Evolutionary conservation across 2,113 vertebrate species (phyloP).

Genomic region (Podarcis muralis): DNA sequence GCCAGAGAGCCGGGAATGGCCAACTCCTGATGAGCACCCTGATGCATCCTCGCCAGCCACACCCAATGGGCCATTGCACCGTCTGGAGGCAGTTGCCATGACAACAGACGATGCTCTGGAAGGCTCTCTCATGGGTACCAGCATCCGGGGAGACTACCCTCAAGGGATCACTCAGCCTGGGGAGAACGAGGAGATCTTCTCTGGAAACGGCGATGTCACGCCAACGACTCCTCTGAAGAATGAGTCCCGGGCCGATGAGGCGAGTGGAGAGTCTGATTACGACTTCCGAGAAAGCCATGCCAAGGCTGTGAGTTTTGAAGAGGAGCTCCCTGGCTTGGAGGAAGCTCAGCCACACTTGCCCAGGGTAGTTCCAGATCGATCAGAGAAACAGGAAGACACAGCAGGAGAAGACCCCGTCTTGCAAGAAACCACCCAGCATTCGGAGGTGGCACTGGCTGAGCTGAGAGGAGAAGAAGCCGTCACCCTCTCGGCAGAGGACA

Average conservation of each 20-base stretch:
- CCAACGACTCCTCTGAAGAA: fast-evolving
- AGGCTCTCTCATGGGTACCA: fast-evolving
- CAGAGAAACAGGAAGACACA: not conserved
- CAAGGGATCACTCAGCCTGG: fast-evolving
- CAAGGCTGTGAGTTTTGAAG: not conserved
- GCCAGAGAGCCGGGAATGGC: not conserved
- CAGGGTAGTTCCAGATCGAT: fast-evolving
- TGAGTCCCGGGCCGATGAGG: not conserved
- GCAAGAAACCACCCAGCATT: fast-evolving
- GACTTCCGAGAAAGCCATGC: not conserved
- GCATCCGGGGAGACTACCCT: conserved; percentile 15
- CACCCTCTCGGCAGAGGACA: fast-evolving
- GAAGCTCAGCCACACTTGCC: fast-evolving
- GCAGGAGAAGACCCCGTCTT: not conserved
- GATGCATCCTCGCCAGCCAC: fast-evolving
- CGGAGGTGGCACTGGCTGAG: fast-evolving
- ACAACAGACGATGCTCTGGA: not conserved
- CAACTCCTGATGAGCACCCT: fast-evolving
- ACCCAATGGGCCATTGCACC: fast-evolving
- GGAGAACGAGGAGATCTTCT: conserved; percentile 28
- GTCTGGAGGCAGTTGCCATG: fast-evolving
- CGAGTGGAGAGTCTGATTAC: not conserved
- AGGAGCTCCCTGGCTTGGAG: not conserved
- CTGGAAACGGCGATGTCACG: fast-evolving
- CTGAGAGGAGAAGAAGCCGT: fast-evolving